phyloP scores from a whole-genome alignment of 2,888 invertebrate genomes.

The Erebia epiphron region DNA sequence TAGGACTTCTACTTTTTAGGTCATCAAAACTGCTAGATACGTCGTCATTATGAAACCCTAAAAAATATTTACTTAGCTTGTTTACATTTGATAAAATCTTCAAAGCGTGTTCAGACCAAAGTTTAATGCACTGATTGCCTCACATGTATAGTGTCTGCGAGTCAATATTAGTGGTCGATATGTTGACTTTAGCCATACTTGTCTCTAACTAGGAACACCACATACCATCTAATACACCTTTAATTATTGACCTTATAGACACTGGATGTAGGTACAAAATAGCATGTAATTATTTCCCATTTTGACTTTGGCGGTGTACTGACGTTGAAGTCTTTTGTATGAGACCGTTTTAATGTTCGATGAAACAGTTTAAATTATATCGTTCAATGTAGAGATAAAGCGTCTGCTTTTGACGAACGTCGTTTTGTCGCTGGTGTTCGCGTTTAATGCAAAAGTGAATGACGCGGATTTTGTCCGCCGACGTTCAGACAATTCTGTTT shows the following conservation, averaged over 20 bases:
- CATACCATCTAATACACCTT: background rate
- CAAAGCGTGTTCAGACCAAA: slow-evolving; percentile 42
- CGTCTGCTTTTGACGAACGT: no score
- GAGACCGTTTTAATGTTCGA: slow-evolving; percentile 7
- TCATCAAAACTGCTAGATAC: no score
- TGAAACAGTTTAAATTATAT: background rate
- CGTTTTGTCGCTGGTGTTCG: no score
- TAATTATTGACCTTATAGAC: slow-evolving; percentile 1
- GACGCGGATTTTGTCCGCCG: no score
- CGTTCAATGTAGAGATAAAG: background rate
- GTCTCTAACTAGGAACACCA: slow-evolving; percentile 25
- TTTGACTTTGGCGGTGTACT: background rate
- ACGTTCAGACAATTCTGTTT: no score
- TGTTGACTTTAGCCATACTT: slow-evolving; percentile 48
- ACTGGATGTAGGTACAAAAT: background rate
- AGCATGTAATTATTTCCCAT: background rate
- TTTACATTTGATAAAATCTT: slow-evolving; percentile 11
- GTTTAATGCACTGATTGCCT: slow-evolving; percentile 58
- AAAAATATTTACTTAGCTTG: background rate
- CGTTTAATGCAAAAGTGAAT: no score
- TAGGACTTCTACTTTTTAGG: no score
- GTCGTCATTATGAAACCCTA: no score
- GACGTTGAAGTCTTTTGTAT: slow-evolving; percentile 64
- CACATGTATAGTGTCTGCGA: slow-evolving; percentile 42
- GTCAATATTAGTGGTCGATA: slow-evolving; percentile 64